phyloP scores from a whole-genome alignment of 1,140 invertebrate species.

The Drosophila obscura region DNA sequence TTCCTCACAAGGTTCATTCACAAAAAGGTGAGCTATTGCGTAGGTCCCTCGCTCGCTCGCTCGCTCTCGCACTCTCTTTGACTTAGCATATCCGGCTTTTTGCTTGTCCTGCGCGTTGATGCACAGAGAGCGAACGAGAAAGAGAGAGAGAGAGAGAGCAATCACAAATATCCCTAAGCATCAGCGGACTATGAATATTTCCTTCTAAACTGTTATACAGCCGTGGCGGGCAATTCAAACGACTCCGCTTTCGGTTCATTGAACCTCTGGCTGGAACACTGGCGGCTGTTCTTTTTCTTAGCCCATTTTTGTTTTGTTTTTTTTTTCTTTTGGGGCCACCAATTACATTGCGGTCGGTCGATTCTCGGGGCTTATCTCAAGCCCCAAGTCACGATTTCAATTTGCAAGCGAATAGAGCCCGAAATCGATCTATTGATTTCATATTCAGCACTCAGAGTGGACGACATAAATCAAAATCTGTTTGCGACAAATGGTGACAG shows the following conservation, averaged over 20 bases:
- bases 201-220: no score
- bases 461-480: constrained; percentile 80
- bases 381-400: constrained; percentile 80
- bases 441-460: constrained; percentile 80
- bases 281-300: neutral
- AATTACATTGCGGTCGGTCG: constrained; percentile 57
- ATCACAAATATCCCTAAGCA: no score
- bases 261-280: no score
- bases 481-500: constrained; percentile 55
- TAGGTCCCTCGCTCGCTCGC: neutral
- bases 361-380: constrained; percentile 64
- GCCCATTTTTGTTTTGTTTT: neutral
- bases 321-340: constrained; percentile 10
- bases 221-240: no score
- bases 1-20: neutral
- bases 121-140: no score
- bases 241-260: no score
- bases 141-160: no score
- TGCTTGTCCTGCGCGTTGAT: constrained; percentile 53
- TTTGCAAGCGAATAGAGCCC: constrained; percentile 68
- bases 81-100: neutral
- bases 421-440: constrained; percentile 80
- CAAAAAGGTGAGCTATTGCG: neutral
- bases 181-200: constrained; percentile 18
- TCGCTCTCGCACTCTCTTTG: neutral